Evolutionary conservation across 2,888 invertebrate genomes (phyloP), one percentile per base, ranked within the genome.

Genomic region (Ferrisia virgata): DNA sequence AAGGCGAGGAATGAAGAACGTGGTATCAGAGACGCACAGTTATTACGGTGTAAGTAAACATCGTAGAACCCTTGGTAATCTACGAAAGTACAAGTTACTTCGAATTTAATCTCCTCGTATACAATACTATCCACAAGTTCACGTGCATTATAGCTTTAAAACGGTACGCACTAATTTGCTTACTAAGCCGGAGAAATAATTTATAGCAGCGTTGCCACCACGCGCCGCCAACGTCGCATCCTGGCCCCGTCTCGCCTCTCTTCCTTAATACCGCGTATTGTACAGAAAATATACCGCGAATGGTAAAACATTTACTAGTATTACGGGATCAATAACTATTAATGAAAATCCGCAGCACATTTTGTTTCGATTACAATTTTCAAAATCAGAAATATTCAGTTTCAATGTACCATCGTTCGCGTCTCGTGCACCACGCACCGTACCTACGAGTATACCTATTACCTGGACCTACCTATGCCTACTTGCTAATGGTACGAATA

Each of bases 321-420:
- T 76, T 76, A 76, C 72, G n/a, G 72, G 72, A 76, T 76, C 72
- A 76, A 76, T 76, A 76, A 36, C 72, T 76, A 76, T 76, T 76
- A 76, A 76, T 76, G 72, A 76, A 76, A 76, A 76, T 9, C 72
- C 72, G 28, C 28, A 36, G 28, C 28, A 36, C 72, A 76, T 76
- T 76, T 76, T 76, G 36, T 76, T 36, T 76, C 72, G 36, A 76
- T 76, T 76, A 76, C 72, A 76, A 76, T 76, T 76, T 76, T 33
- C 72, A 76, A 76, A 76, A 76, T 76, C 72, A 36, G 18, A 76
- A 76, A 76, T 76, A 53, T 8, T n/a, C n/a, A n/a, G 53, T 39
- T 39, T 39, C 39, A 39, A 11, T 39, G 39, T n/a, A n/a, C n/a
- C n/a, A n/a, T n/a, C n/a, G n/a, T n/a, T n/a, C n/a, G n/a, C n/a